Evolutionary conservation across 2,797 vertebrate species (phyloP), one percentile per base, ranked within the genome.

Genomic region (Betta splendens): DNA sequence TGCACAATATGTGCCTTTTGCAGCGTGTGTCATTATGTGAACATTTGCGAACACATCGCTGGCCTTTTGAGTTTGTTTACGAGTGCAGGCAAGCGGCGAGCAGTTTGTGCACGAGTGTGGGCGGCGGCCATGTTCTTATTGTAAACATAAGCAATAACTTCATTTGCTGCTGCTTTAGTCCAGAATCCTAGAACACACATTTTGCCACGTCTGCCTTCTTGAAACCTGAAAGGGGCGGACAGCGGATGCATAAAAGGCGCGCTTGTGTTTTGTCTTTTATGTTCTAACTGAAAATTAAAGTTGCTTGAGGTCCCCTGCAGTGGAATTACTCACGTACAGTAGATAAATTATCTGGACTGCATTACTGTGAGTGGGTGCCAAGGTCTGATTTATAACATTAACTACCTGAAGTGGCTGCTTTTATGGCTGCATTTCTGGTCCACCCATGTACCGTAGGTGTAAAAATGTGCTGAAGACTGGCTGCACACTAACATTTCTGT

Each of bases 121-220:
- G 76, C 16, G 58, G 69, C 40, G 66, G 50, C 60, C 38, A 63
- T 60, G 50, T 53, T 70, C 46, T 72, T 23, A 22, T 68, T 31
- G 37, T 28, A 3, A 80, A 65, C 72, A 75, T 18, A 68, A 72
- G 68, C 66, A 79, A 51, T 81, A 80, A 73, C 70, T 75, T 63
- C 3, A 68, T 80, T 62, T 38, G 58, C 18, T 53, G 48, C 56
- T 55, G 50, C 63, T 79, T 63, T 68, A 73, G 83, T 86, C 13
- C 60, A 60, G n/a, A 60, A 59, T 69, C 63, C 56, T 29, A 0
- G 31, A 50, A 70, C 77, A 54, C 63, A 66, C 22, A 29, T 39
- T 28, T 57, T 33, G 10, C 15, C 11, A 5, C 35, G n/a, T 63
- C 50, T 45, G 29, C 4, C 42, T 52, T 7, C 12, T 51, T 57